These are phyloP conservation scores for Alligator mississippiensis DNA, from an alignment of 2,113 vertebrate genomes.

Conservation along the genomic window DNA sequence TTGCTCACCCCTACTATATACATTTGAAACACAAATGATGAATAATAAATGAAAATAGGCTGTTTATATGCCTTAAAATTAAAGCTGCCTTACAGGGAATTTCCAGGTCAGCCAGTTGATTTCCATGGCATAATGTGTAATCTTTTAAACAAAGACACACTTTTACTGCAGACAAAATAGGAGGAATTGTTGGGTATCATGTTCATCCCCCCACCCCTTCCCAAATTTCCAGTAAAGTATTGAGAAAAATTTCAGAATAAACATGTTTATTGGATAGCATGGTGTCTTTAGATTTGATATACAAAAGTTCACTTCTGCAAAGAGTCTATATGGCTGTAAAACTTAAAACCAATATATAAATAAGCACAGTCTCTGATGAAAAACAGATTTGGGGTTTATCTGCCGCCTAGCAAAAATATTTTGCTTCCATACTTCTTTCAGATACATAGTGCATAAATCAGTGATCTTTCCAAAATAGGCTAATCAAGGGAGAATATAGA, in stretches of 20 bases:
- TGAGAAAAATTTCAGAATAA: neutral
- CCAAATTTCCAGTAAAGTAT: neutral
- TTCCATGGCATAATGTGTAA: neutral
- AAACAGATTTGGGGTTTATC: neutral
- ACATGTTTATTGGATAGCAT: neutral
- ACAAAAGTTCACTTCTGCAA: neutral
- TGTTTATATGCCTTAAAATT: constrained; percentile 2
- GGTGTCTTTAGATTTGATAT: neutral
- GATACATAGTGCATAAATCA: neutral
- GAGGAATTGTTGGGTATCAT: neutral
- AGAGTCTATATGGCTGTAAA: neutral
- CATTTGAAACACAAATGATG: neutral
- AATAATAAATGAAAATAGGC: neutral
- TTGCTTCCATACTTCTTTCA: neutral
- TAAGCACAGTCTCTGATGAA: neutral
- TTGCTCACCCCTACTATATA: neutral
- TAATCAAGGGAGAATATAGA: neutral
- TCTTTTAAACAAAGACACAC: neutral
- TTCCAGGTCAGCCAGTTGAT: neutral
- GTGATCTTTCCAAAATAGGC: neutral
- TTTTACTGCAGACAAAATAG: neutral
- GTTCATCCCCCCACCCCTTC: neutral
- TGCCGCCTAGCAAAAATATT: neutral
- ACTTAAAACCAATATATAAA: neutral
- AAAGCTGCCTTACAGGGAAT: neutral